Percentiles rank a stretch among this genome's conserved stretches.
Conservation (phyloP, 23 tunicate species). For the Ascidia mentula region DNA sequence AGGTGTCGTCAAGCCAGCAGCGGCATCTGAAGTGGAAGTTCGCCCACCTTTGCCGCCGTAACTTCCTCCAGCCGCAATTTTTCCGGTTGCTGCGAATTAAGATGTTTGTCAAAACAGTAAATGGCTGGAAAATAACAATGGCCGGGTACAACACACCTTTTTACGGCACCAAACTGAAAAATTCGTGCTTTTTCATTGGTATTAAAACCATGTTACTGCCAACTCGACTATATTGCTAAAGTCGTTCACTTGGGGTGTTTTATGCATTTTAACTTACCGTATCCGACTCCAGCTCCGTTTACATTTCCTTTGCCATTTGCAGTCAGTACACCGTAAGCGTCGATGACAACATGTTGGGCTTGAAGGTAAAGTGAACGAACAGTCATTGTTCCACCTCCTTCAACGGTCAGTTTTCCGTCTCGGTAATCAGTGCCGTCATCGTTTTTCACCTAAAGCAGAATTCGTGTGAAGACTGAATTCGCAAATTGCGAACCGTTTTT, state of each 20-base stretch:
- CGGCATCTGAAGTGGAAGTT: slow-evolving; percentile 1
- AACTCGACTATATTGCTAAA: neutral
- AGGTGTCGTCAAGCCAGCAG: neutral
- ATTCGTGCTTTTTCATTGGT: too few species aligned
- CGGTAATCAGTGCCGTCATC: slow-evolving; percentile 9
- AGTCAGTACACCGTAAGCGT: neutral
- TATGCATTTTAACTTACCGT: slow-evolving; percentile 26
- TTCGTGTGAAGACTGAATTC: neutral
- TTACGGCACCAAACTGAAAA: too few species aligned
- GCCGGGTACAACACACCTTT: too few species aligned
- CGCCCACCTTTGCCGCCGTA: slow-evolving; percentile 34
- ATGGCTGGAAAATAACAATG: too few species aligned
- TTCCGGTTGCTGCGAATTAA: slow-evolving; percentile 6
- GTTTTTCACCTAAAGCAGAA: neutral
- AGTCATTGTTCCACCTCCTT: slow-evolving; percentile 1
- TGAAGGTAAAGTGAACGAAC: slow-evolving; percentile 4
- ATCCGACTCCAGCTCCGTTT: slow-evolving; percentile 14
- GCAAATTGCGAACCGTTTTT: neutral
- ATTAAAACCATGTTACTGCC: neutral
- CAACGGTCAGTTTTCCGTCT: slow-evolving; percentile 4
- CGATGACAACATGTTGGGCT: slow-evolving; percentile 5
- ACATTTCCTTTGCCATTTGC: slow-evolving; percentile 5
- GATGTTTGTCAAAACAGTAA: too few species aligned
- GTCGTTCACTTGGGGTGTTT: too few species aligned
- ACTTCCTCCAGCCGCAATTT: slow-evolving; percentile 13